Base-by-base conservation (phyloP, 2,888 invertebrate species). In the Eristalinus sepulchralis region DNA sequence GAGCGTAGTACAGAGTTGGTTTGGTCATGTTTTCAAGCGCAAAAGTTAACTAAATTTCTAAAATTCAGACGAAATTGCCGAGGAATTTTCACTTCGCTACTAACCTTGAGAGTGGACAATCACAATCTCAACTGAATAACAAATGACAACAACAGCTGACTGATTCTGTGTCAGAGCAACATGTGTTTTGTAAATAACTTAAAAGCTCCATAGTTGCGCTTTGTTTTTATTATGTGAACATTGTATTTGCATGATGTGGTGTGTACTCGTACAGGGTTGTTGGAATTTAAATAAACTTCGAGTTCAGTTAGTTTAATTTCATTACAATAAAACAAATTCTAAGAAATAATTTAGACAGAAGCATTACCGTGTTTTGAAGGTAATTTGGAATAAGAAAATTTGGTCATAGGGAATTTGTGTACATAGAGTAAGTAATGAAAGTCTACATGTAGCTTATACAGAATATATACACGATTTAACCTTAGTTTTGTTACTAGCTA, bases 1-100 rank as follows among this genome's bases (percentile, higher is more conserved):
- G 89, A 5, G 92, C 91, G 85, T 92, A 92, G 83, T 93, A 93
- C 31, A 94, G 89, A 60, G 88, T 90, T 20, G 93, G 92, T 72
- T 92, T 91, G 20, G 62, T 39, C 90, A 89, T 90, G 57, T 17
- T 57, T 10, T 59, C 0, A 22, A 47, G 47, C 8, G 17, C 8
- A 47, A 17, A 17, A 17, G 47, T 47, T 8, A 9, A 47, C 47
- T 47, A 8, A 17, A 8, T 47, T 47, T 47, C 17, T 47, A 1
- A 47, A 47, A 47, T 1, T 47, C 17, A 47, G 17, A 47, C 6
- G 17, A 0, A 17, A 47, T 47, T 17, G 8, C 5, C 8, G 17
- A 47, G n/a, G 1, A 47, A 47, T 17, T 34, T 34, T 47, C 17
- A 17, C 47, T 47, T 47, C 17, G 17, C 8, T 17, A 8, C 17